Conservation (phyloP, 2,113 vertebrate genomes). For the Theropithecus gelada region DNA sequence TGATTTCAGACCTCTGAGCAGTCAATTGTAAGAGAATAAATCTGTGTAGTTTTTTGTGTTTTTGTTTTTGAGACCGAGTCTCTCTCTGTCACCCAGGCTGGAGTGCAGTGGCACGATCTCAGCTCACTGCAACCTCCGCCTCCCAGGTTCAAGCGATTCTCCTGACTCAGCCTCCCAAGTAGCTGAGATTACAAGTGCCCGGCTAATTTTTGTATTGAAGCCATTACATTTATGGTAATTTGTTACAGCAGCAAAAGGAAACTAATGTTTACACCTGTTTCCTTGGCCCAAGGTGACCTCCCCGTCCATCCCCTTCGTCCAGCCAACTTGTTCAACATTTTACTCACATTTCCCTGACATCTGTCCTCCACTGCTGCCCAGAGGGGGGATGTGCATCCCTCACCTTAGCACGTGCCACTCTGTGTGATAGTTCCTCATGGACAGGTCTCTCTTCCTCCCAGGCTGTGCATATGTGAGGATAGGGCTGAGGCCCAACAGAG, state of each 20-base stretch:
- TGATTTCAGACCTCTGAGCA: slow-evolving; percentile 8
- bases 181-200: no score
- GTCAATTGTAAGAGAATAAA: slow-evolving; percentile 2
- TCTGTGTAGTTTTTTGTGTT: not conserved
- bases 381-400: not conserved
- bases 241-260: not conserved
- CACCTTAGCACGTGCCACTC: not conserved
- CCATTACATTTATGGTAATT: not conserved
- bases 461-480: not conserved
- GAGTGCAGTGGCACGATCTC: no score
- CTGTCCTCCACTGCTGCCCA: not conserved
- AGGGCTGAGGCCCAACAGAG: not conserved
- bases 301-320: not conserved
- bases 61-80: no score
- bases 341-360: not conserved
- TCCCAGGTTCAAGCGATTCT: no score
- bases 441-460: not conserved
- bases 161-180: no score
- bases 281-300: not conserved
- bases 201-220: not conserved
- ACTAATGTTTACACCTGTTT: not conserved
- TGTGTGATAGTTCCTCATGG: not conserved
- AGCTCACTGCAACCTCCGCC: no score
- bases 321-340: not conserved
- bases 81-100: no score